Conservation (phyloP, 2,113 vertebrate genomes). For the Thermophis baileyi region DNA sequence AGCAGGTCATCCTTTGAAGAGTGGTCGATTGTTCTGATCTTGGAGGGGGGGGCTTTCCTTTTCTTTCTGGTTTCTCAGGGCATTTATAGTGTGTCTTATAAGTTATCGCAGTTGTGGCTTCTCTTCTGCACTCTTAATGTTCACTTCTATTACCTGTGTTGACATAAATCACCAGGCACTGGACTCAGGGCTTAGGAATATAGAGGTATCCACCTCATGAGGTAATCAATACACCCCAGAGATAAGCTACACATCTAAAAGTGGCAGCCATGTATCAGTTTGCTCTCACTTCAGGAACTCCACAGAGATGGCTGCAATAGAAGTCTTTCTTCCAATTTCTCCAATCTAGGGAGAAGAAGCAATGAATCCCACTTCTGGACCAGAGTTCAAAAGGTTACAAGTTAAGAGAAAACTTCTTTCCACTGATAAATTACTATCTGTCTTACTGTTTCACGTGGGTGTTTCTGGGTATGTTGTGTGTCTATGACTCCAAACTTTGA, state of each 20-base stretch:
- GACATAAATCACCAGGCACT: slow-evolving; percentile 48
- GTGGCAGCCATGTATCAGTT: slow-evolving; percentile 35
- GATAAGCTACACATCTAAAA: slow-evolving; percentile 40
- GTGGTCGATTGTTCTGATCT: not conserved
- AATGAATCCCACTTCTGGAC: slow-evolving; percentile 3
- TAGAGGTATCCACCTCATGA: slow-evolving; percentile 42
- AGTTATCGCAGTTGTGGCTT: slow-evolving; percentile 32
- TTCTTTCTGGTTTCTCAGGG: slow-evolving; percentile 5
- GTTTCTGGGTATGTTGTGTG: not conserved
- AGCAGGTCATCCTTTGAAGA: not conserved
- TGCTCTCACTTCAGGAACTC: slow-evolving; percentile 18
- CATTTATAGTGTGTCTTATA: not conserved
- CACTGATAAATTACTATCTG: not conserved
- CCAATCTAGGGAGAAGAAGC: slow-evolving; percentile 11
- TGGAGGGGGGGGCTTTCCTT: not conserved
- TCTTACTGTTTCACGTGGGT: not conserved
- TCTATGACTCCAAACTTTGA: not conserved
- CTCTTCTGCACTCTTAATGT: slow-evolving; percentile 36
- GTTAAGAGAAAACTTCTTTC: not conserved
- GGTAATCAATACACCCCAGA: slow-evolving; percentile 55
- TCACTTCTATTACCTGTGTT: slow-evolving; percentile 51
- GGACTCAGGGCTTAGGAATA: slow-evolving; percentile 40
- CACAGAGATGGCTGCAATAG: slow-evolving; percentile 9
- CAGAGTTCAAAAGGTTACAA: slow-evolving; percentile 10
- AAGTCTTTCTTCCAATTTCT: slow-evolving; percentile 29